Base-by-base conservation (phyloP, 2,888 invertebrate species). In the Cataglyphis cursor region DNA sequence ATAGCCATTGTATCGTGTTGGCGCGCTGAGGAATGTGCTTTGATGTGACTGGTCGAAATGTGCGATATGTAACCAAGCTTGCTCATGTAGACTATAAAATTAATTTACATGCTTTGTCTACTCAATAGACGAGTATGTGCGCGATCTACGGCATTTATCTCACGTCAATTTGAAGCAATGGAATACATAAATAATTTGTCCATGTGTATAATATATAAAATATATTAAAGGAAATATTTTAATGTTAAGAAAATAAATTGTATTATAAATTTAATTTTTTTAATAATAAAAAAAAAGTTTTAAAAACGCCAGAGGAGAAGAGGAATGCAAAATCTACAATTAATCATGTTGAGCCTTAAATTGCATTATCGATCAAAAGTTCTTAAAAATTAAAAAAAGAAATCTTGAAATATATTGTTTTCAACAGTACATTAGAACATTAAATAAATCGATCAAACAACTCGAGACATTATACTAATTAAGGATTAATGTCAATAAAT, bases 31-130 rank as follows among this genome's bases (percentile, higher is more conserved):
- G n/a, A 66, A 66, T 35, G 28, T 68, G 15, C 76, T 78, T 78
- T 78, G 76, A 78, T 70, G 70, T 78, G 70, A 70, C 70, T 48
- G 64, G n/a, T 75, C 57, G 41, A 78, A 78, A 78, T 78, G 70
- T 78, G 76, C 21, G 57, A 78, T 68, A 70, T 78, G 76, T 68
- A 78, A 78, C 21, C 57, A 28, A 41, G 41, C 57, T 75, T 51
- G 21, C 41, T 24, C 76, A n/a, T 15, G 38, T 38, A 76, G 70
- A 78, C 70, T 70, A 59, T 54, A 78, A 78, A 78, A 78, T 78
- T 78, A 78, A 70, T 76, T 51, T 35, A 65, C 38, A 24, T 76
- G 68, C 54, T 68, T 66, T 68, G 66, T 72, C 66, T 54, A 38
- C 51, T 24, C 18, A 51, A 75, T 66, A 28, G n/a, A 2, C 21